Base-by-base conservation (phyloP, 2,888 invertebrate species). In the Encarsia formosa region DNA sequence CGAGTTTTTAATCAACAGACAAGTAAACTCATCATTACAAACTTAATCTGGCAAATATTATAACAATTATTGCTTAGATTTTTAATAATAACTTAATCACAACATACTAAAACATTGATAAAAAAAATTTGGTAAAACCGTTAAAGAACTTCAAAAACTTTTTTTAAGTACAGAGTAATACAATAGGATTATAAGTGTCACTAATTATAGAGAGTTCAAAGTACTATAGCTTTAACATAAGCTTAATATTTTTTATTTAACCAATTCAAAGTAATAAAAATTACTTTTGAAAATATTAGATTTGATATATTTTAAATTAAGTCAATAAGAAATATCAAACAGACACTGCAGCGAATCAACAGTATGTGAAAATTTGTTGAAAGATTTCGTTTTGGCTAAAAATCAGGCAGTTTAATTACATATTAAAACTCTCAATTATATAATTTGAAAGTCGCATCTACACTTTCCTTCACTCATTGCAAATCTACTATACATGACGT, bases 141-240 rank as follows among this genome's bases (percentile, higher is more conserved):
- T 39, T n/a, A 52, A 52, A 51, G 24, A 45, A 32, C 18, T 24
- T 43, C 39, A 29, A 49, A 15, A 49, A 49, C 20, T 37, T 39
- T 50, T 15, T 32, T 56, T 56, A 56, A 56, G 56, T 56, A 56
- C 56, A 26, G 40, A 44, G 39, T 56, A 56, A 56, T 56, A 53
- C 50, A 48, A 23, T 50, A 49, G 22, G 38, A 50, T 42, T 56
- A 49, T 48, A 45, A 43, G 39, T 52, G 39, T 15, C 16, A 31
- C 38, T 53, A 48, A 48, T 49, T 22, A 45, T 47, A 49, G 16
- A 56, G 38, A 52, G 48, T 44, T 53, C 3, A 40, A 53, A 56
- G 50, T 56, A 53, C 56, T 48, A 51, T 32, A 46, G 19, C 22
- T 46, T 19, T 49, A 49, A 56, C 24, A 26, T 31, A 51, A 40